Evolutionary conservation across 2,113 vertebrate species (phyloP).

Genomic region (Cisticola juncidis): DNA sequence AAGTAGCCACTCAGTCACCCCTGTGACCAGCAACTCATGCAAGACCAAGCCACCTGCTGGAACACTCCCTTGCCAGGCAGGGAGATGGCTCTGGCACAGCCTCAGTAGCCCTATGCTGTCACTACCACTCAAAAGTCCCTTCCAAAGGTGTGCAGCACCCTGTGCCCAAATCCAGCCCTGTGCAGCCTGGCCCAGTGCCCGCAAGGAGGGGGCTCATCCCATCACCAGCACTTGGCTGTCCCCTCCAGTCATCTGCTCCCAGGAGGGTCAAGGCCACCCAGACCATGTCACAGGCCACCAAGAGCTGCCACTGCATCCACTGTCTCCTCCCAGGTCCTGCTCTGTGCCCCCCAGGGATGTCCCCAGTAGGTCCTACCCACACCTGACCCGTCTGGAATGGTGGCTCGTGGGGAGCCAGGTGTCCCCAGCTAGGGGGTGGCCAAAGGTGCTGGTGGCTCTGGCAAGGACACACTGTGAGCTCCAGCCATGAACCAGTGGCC

Average conservation of each 20-base stretch:
- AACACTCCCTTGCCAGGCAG: background rate
- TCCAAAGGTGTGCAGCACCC: fast-evolving
- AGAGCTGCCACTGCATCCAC: background rate
- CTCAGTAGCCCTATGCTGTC: fast-evolving
- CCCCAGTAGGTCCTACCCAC: background rate
- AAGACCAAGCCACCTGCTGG: fast-evolving
- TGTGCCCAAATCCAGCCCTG: background rate
- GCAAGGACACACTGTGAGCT: background rate
- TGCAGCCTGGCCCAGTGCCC: fast-evolving
- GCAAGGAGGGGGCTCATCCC: fast-evolving
- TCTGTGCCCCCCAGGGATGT: background rate
- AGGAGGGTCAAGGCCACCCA: background rate
- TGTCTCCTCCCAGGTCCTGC: background rate
- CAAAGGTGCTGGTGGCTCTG: background rate
- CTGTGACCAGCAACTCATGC: fast-evolving
- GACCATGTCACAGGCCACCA: background rate
- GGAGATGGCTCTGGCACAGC: background rate
- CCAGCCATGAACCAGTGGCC: fast-evolving
- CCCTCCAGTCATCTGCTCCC: background rate
- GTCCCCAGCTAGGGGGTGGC: background rate
- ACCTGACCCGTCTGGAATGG: background rate
- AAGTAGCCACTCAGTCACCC: background rate
- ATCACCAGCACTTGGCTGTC: fast-evolving
- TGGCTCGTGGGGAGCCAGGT: background rate
- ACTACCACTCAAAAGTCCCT: background rate